Conservation (phyloP, 2,888 invertebrate genomes). For the Timandra comae region DNA sequence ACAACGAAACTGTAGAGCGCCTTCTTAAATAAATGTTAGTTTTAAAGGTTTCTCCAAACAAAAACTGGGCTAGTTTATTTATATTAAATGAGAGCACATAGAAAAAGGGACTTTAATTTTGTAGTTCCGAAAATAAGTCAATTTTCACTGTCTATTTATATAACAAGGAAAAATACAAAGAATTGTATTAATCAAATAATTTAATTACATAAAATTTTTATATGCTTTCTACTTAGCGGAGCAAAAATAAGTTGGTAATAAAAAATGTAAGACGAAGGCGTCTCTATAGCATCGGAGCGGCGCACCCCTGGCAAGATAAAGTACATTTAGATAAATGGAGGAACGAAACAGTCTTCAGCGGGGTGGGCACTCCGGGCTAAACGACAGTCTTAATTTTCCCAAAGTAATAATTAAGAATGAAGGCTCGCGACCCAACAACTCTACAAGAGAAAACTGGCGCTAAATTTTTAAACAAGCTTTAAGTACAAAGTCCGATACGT, state of each 20-base stretch:
- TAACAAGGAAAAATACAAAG: no score
- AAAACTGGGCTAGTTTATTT: no score
- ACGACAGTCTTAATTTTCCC: constrained; percentile 77
- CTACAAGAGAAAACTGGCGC: constrained; percentile 48
- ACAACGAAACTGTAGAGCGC: constrained; percentile 37
- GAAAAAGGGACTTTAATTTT: no score
- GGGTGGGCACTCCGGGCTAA: constrained; percentile 66
- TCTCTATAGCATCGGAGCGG: constrained; percentile 33
- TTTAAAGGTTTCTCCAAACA: background rate
- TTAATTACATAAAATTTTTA: no score
- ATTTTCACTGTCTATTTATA: no score
- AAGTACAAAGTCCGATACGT: constrained; percentile 73
- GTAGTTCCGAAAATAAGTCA: no score
- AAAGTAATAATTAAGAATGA: constrained; percentile 78
- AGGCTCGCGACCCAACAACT: constrained; percentile 60
- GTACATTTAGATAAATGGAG: constrained; percentile 74
- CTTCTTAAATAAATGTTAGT: constrained; percentile 4
- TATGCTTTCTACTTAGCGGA: no score
- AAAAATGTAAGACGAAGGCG: constrained; percentile 24
- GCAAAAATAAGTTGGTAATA: no score
- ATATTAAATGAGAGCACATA: no score
- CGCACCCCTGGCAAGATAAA: constrained; percentile 64
- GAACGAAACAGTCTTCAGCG: constrained; percentile 57
- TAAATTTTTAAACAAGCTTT: constrained; percentile 73
- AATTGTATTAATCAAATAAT: no score